These are phyloP conservation scores for Rostratula benghalensis DNA, from an alignment of 2,113 vertebrate genomes.

Conservation along the genomic window DNA sequence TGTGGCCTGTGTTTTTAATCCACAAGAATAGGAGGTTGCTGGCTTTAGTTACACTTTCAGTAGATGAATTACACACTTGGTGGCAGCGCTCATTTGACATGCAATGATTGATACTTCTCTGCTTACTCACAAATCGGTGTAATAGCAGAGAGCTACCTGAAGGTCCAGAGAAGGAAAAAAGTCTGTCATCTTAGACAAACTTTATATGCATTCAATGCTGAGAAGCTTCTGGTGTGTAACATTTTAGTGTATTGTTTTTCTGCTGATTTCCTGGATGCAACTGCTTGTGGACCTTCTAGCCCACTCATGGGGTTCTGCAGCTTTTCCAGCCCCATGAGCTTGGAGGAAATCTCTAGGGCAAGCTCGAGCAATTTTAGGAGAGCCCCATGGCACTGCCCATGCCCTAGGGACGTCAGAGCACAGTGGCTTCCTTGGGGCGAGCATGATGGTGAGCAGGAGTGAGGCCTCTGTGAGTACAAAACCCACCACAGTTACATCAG, in stretches of 20 bases:
- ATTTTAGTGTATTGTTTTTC: neutral
- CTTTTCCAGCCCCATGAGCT: neutral
- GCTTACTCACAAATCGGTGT: neutral
- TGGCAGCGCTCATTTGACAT: neutral
- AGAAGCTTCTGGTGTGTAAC: neutral
- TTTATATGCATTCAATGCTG: neutral
- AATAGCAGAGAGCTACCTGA: neutral
- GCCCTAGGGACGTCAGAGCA: neutral
- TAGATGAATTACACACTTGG: constrained; percentile 3
- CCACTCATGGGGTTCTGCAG: neutral
- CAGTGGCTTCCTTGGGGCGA: neutral
- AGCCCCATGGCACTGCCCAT: neutral
- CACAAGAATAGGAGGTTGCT: neutral
- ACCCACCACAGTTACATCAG: neutral
- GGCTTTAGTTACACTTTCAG: neutral
- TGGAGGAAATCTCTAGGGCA: neutral
- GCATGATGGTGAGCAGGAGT: neutral
- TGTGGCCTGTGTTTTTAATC: neutral
- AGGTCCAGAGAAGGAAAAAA: neutral
- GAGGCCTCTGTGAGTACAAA: neutral
- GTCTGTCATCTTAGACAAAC: neutral
- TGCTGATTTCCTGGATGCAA: neutral
- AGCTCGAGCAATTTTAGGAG: neutral
- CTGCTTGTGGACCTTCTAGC: neutral
- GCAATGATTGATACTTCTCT: neutral